phyloP scores from a whole-genome alignment of 2,113 vertebrate genomes.

The Rhinichthys klamathensis region DNA sequence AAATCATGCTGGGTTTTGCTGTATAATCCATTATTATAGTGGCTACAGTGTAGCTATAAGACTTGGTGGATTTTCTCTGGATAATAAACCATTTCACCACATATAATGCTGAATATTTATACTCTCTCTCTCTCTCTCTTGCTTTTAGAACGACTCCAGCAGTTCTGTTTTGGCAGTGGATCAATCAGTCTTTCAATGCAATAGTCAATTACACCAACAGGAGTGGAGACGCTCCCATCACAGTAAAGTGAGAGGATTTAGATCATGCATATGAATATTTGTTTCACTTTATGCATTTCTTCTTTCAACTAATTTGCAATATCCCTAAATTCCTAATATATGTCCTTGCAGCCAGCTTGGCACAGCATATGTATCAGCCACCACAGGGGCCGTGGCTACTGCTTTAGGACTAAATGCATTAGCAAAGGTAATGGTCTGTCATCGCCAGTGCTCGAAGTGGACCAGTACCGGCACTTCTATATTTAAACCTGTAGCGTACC shows the following conservation, averaged over 20 bases:
- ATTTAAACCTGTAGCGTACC: no score
- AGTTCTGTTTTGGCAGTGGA: conserved; percentile 97
- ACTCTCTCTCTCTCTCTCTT: conserved; percentile 45
- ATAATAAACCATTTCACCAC: background rate
- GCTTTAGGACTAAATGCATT: conserved; percentile 95
- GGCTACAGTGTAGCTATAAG: no score
- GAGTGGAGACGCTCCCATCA: conserved; percentile 93
- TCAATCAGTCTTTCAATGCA: conserved; percentile 99
- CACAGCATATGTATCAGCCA: conserved; percentile 94
- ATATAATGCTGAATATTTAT: background rate
- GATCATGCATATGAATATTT: background rate
- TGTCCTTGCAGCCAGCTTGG: conserved; percentile 87
- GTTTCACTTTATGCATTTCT: background rate
- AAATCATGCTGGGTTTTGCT: conserved; percentile 42
- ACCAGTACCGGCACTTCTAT: no score
- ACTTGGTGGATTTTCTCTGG: background rate
- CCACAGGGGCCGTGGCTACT: conserved; percentile 92
- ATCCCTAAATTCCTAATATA: conserved; percentile 46
- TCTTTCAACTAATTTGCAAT: background rate
- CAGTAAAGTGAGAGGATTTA: conserved; percentile 80
- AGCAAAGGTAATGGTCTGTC: conserved; percentile 83
- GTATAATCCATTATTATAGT: background rate
- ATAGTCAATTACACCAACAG: conserved; percentile 97
- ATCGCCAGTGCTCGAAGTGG: no score
- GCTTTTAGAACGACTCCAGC: conserved; percentile 89